Base-by-base conservation (phyloP, 2,888 invertebrate species). In the Yponomeuta evonymella region DNA sequence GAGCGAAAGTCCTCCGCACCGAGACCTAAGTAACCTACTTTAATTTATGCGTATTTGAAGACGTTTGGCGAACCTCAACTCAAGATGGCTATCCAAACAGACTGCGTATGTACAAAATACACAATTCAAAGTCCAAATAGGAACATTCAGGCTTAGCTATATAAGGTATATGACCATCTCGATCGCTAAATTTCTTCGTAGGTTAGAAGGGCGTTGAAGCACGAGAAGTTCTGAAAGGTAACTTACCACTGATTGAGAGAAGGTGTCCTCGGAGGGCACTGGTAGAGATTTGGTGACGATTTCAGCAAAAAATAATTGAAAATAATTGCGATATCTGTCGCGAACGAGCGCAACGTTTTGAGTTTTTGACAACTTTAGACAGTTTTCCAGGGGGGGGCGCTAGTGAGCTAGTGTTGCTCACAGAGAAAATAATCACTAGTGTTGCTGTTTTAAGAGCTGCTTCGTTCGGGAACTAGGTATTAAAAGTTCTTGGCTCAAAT, bases 301-400 rank as follows among this genome's bases (percentile, higher is more conserved):
- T 15, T 58, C 12, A 58, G 15, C 51, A 12, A 58, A 15, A 12
- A 58, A 58, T 58, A 58, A 58, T 58, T 58, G 12, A 15, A 58
- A 58, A 15, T 15, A 15, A 58, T 58, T 15, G 15, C 51, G 12
- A 58, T 58, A 58, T 4, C 5, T 58, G 3, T 58, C 51, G 51
- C 51, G 12, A 58, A 15, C 43, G 43, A 64, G n/a, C 23, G 9
- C 23, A 4, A 64, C 30, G 30, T 64, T 64, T 64, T 29, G 29
- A 64, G 64, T 64, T 64, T 64, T 64, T 58, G 51, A 58, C 51
- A 58, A 58, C 51, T 58, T 58, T 15, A 12, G 51, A 58, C 51
- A 58, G 51, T 4, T 58, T 58, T 58, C 15, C n/a, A 23, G n/a
- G 6, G 12, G 30, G 30, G 12, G 30, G 30, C 10, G 30, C n/a